These are phyloP conservation scores for Vulpes ferrilata DNA, from an alignment of 2,113 vertebrate species.

Conservation along the genomic window DNA sequence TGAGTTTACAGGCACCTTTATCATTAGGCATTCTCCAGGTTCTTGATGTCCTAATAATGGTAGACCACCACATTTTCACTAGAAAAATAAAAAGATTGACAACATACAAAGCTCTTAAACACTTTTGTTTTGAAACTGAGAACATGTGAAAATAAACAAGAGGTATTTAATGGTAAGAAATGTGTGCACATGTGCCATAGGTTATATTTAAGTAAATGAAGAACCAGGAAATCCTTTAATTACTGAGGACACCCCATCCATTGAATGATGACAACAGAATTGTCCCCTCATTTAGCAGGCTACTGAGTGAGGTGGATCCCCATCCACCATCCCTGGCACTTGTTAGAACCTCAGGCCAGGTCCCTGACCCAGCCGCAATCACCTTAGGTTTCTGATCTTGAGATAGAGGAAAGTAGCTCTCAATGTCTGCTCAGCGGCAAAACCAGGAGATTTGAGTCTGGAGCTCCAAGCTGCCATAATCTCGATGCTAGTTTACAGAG, in stretches of 20 bases:
- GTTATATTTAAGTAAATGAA: background rate
- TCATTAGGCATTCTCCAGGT: background rate
- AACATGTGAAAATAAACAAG: background rate
- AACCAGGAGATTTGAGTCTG: background rate
- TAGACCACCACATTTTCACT: background rate
- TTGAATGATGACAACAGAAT: background rate
- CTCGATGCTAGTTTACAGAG: background rate
- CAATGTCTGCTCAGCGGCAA: background rate
- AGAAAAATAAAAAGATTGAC: background rate
- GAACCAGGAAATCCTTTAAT: background rate
- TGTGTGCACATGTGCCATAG: background rate
- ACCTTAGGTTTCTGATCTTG: background rate
- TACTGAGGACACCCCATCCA: background rate
- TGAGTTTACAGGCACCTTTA: background rate
- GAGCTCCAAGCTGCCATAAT: background rate
- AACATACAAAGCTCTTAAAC: background rate
- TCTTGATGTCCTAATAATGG: background rate
- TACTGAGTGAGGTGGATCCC: background rate
- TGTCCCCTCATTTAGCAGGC: background rate
- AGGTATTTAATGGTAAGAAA: background rate
- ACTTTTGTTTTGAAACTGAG: background rate
- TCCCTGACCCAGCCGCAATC: background rate
- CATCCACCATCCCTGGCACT: fast-evolving
- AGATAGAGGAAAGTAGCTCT: background rate
- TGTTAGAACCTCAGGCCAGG: background rate